These are phyloP conservation scores for Bactericera cockerelli DNA, from an alignment of 1,140 invertebrate species.

Conservation along the genomic window DNA sequence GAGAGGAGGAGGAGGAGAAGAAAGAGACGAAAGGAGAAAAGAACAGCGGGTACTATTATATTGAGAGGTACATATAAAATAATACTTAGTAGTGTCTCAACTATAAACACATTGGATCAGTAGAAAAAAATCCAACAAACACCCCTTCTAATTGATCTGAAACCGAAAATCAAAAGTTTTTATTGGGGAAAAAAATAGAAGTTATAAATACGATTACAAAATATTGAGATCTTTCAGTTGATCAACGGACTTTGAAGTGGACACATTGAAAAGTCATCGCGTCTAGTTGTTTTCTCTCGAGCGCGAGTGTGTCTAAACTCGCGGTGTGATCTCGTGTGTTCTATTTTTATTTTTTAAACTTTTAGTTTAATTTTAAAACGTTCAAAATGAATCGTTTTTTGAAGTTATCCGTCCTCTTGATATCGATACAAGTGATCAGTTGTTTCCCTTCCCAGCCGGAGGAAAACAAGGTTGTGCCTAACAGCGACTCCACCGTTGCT, in stretches of 20 bases:
- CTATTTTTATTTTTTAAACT: background rate
- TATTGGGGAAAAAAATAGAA: slow-evolving; percentile 2
- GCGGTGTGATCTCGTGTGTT: background rate
- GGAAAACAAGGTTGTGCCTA: background rate
- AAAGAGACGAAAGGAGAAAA: no score
- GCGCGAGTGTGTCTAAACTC: background rate
- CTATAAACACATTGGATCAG: no score
- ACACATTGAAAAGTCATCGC: background rate
- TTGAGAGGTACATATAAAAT: no score
- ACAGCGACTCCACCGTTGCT: background rate
- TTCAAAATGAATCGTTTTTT: slow-evolving; percentile 3
- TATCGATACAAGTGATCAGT: background rate
- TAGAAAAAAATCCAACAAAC: no score
- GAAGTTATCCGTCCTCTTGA: background rate
- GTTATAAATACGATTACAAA: slow-evolving; percentile 6
- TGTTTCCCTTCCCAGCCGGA: background rate
- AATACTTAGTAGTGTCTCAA: no score
- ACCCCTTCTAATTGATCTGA: no score
- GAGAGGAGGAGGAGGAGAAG: no score
- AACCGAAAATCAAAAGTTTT: no score
- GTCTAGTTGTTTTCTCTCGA: background rate
- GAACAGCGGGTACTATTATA: no score
- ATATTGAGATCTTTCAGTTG: background rate
- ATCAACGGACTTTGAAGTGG: background rate
- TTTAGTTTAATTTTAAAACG: background rate